Evolutionary conservation across 2,797 vertebrate genomes (phyloP).

Genomic region (Liparis tanakae): DNA sequence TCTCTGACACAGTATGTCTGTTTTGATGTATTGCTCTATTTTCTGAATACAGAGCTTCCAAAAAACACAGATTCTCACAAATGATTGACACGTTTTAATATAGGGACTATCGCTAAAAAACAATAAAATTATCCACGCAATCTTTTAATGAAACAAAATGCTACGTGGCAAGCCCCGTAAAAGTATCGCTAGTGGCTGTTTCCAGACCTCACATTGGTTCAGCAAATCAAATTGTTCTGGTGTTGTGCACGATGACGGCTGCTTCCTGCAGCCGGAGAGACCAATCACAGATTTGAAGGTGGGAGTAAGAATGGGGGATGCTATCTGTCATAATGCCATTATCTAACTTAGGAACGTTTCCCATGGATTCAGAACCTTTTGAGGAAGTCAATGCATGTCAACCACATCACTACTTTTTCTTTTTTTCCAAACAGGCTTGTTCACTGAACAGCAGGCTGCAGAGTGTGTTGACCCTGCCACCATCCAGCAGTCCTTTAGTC

Average conservation of each 20-base stretch:
- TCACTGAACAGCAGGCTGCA: not conserved
- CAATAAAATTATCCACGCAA: not conserved
- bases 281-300: too few species aligned
- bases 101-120: not conserved
- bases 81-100: constrained; percentile 3
- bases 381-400: too few species aligned
- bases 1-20: not conserved
- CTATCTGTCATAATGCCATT: too few species aligned
- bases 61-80: not conserved
- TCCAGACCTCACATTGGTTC: too few species aligned
- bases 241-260: too few species aligned
- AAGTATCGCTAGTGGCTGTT: too few species aligned
- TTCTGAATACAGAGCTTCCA: not conserved
- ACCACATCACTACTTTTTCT: not conserved
- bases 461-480: not conserved
- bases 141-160: not conserved
- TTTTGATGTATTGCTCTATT: not conserved
- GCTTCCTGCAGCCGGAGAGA: too few species aligned
- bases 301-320: too few species aligned
- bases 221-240: too few species aligned
- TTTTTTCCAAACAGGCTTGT: not conserved
- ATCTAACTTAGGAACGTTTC: too few species aligned
- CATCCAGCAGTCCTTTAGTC: not conserved
- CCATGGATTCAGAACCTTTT: too few species aligned
- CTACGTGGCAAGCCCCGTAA: too few species aligned